Evolutionary conservation across 2,113 vertebrate genomes (phyloP).

Genomic region (Saimiri boliviensis): DNA sequence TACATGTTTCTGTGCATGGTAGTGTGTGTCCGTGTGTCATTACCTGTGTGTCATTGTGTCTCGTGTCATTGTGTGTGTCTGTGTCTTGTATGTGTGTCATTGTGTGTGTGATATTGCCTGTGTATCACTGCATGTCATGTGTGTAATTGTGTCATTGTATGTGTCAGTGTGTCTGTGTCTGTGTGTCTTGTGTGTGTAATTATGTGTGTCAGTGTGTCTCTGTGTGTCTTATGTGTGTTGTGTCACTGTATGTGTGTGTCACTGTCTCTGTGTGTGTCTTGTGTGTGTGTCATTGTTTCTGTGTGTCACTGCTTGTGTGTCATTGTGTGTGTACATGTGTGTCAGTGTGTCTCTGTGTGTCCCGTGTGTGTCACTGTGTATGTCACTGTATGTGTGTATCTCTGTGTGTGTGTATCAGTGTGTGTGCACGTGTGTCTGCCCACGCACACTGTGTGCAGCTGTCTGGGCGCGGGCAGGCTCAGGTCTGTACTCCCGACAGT

Average conservation of each 20-base stretch:
- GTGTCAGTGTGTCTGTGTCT: not conserved
- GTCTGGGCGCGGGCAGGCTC: rapidly evolving
- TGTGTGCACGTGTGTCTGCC: rapidly evolving
- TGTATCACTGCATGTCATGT: not conserved
- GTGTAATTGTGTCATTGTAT: not conserved
- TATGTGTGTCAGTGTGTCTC: not conserved
- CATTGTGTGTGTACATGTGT: not conserved
- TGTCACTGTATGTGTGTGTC: no score
- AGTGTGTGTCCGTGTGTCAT: not conserved
- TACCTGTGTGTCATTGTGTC: not conserved
- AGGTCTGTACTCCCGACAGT: rapidly evolving
- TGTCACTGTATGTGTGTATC: not conserved
- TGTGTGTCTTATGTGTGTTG: not conserved
- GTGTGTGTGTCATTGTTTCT: not conserved
- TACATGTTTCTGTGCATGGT: not conserved
- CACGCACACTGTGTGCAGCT: rapidly evolving
- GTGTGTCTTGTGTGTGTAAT: not conserved
- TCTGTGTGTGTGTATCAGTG: not conserved
- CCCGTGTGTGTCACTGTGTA: not conserved
- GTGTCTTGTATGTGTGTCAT: no score
- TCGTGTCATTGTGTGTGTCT: not conserved
- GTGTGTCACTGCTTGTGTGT: no score
- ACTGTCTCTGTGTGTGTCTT: not conserved
- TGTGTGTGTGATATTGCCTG: not conserved
- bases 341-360: not conserved